These are phyloP conservation scores for Zygothrica quintamaculata DNA, from an alignment of 2,888 invertebrate species.

Conservation along the genomic window DNA sequence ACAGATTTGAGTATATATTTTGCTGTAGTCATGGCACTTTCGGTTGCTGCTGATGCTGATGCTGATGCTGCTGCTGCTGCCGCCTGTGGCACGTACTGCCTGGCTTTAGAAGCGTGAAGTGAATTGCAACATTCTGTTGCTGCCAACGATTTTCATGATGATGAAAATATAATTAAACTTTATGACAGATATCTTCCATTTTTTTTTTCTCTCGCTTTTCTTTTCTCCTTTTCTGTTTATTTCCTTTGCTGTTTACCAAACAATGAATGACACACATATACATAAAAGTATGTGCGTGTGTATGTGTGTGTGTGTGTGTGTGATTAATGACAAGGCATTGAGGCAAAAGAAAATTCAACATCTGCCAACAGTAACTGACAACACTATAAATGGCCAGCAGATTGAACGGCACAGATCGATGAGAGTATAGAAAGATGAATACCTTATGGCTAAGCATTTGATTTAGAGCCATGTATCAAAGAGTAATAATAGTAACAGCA, in stretches of 20 bases:
- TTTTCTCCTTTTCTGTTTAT: too few species aligned
- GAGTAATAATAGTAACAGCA: too few species aligned
- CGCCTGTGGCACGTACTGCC: constrained; percentile 65
- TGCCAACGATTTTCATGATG: constrained; percentile 53
- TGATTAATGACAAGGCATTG: constrained; percentile 65
- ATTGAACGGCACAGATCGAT: constrained; percentile 27
- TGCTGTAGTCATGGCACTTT: constrained; percentile 21
- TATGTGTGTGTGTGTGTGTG: constrained; percentile 12
- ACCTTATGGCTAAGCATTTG: background rate
- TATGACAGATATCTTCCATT: constrained; percentile 77
- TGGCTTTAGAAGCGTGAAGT: constrained; percentile 33
- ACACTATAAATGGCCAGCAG: constrained; percentile 35
- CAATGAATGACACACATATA: constrained; percentile 14
- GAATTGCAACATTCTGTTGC: constrained; percentile 48
- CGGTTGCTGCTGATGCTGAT: constrained; percentile 6
- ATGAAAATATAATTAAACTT: constrained; percentile 81
- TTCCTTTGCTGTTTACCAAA: too few species aligned
- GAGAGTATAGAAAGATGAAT: background rate
- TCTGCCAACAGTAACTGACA: constrained; percentile 22
- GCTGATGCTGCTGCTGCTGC: constrained; percentile 18
- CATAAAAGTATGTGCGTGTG: constrained; percentile 8
- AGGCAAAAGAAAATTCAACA: constrained; percentile 26
- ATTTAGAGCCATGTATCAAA: background rate
- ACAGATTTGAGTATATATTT: constrained; percentile 32
- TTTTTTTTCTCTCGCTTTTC: too few species aligned